A percentile compares a stretch with the other conserved stretches of the same genome.
Conservation (phyloP, 2,113 vertebrate species). For the Columbina picui region DNA sequence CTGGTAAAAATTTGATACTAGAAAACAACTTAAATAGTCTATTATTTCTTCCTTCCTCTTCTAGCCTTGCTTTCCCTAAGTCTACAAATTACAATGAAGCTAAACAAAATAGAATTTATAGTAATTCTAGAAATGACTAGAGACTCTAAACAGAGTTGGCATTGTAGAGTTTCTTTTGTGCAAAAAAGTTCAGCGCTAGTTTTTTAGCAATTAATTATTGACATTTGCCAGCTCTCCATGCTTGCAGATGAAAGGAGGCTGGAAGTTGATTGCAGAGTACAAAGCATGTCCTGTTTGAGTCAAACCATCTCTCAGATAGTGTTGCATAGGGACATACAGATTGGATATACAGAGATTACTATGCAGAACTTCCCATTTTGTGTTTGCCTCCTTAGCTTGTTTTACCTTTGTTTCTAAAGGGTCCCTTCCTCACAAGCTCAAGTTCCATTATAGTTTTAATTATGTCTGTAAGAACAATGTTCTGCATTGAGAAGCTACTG, state of each 20-base stretch:
- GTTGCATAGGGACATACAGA: neutral
- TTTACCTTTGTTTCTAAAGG: neutral
- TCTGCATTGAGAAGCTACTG: neutral
- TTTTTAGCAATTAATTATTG: neutral
- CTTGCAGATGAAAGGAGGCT: neutral
- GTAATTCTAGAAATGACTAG: neutral
- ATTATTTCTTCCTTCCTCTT: neutral
- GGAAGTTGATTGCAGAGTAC: neutral
- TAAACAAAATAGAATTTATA: neutral
- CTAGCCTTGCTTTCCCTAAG: neutral
- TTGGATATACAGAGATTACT: neutral
- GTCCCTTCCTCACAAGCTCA: neutral
- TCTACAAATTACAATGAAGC: neutral
- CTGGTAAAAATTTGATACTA: neutral
- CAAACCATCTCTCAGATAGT: neutral
- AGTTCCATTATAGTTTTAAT: neutral
- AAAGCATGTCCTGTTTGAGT: neutral
- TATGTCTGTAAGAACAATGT: neutral
- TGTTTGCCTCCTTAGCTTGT: neutral
- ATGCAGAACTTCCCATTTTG: neutral
- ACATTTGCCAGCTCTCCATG: neutral
- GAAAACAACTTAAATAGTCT: neutral
- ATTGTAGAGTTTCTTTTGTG: neutral
- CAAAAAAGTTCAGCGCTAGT: neutral
- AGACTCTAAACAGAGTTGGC: neutral